Evolutionary conservation across 92 coral and sea anemone species (phyloP).

Genomic region (Porites cylindrica): DNA sequence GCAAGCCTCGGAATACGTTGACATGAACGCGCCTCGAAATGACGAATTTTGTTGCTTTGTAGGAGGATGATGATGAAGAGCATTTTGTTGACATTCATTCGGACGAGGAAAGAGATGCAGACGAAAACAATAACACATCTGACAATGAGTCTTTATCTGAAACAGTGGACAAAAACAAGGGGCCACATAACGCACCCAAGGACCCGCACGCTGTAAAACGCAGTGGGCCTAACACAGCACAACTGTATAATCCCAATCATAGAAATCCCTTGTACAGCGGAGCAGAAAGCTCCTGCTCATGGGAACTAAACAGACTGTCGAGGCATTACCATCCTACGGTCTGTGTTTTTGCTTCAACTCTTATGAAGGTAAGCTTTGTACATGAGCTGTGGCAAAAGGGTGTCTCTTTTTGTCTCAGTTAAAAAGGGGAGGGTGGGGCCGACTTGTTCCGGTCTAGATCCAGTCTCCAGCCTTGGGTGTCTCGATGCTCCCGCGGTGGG

Average conservation of each 20-base stretch:
- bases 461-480: too few relatives aligned
- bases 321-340: slow-evolving; percentile 97
- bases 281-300: slow-evolving; percentile 88
- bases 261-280: slow-evolving; percentile 93
- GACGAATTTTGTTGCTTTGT: background rate
- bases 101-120: slow-evolving; percentile 33
- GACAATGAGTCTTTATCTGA: background rate
- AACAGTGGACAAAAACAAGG: background rate
- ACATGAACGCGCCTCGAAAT: too few relatives aligned
- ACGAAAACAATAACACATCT: background rate
- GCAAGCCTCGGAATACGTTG: too few relatives aligned
- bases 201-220: slow-evolving; percentile 13
- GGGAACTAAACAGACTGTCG: slow-evolving; percentile 87
- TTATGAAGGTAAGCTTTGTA: slow-evolving; percentile 69
- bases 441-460: background rate
- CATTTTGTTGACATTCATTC: slow-evolving; percentile 81
- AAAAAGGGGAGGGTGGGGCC: background rate
- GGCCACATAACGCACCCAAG: slow-evolving; percentile 6
- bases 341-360: slow-evolving; percentile 75
- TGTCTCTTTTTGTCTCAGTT: background rate
- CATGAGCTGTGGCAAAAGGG: too few relatives aligned
- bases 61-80: slow-evolving; percentile 97
- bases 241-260: slow-evolving; percentile 65
- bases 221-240: slow-evolving; percentile 6
- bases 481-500: too few relatives aligned